Evolutionary conservation across 2,888 invertebrate genomes (phyloP).

Genomic region (Polia nebulosa): DNA sequence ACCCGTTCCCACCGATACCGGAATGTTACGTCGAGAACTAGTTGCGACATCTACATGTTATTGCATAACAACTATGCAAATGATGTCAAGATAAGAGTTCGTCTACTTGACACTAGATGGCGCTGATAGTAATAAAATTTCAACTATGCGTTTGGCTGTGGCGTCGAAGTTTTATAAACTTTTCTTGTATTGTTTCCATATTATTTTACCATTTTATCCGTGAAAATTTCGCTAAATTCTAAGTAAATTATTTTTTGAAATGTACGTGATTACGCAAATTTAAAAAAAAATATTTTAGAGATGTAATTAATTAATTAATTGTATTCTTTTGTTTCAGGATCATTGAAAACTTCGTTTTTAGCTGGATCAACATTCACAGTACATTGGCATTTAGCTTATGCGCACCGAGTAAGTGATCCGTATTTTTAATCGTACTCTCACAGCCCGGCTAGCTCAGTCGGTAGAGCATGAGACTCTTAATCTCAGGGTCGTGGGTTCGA

Average conservation of each 20-base stretch:
- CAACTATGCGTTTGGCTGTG: accelerated
- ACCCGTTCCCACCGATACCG: conserved; percentile 65
- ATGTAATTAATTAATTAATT: not conserved
- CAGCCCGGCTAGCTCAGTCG: conserved; percentile 90
- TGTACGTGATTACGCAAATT: too few species aligned
- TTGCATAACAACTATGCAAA: conserved; percentile 65
- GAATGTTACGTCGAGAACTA: conserved; percentile 53
- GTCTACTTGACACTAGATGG: conserved; percentile 70
- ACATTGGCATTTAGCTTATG: conserved; percentile 98
- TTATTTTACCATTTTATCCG: not conserved
- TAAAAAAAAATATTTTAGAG: too few species aligned
- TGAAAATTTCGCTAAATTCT: too few species aligned
- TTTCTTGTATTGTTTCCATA: not conserved
- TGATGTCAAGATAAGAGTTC: conserved; percentile 53
- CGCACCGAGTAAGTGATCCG: conserved; percentile 92
- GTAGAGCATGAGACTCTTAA: conserved; percentile 92
- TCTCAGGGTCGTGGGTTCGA: conserved; percentile 92
- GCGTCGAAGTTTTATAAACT: not conserved
- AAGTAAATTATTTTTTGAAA: too few species aligned
- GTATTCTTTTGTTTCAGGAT: conserved; percentile 91
- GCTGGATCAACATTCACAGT: conserved; percentile 96
- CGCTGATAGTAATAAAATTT: conserved; percentile 48
- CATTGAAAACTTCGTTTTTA: conserved; percentile 94
- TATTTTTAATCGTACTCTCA: not conserved
- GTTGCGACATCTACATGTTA: conserved; percentile 76